A percentile compares a stretch with the other conserved stretches of the same genome.
Conservation (phyloP, 2,888 invertebrate species). For the Rhabditophanes sp. region DNA sequence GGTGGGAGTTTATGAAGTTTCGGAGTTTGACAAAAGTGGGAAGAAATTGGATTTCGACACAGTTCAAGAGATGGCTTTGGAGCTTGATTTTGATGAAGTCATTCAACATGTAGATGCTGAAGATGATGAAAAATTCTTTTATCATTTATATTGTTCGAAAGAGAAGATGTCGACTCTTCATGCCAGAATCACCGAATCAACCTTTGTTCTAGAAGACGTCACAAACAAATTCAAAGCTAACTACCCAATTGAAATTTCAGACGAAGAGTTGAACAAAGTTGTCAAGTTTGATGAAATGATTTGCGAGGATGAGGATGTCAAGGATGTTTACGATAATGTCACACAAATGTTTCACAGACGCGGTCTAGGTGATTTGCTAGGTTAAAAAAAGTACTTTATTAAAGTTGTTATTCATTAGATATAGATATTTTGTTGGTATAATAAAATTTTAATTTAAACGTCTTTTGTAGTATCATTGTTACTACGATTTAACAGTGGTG, state of each 20-base stretch:
- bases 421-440: too few species aligned
- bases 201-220: slow-evolving; percentile 10
- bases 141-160: slow-evolving; percentile 14
- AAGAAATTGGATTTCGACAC: slow-evolving; percentile 9
- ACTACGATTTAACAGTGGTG: too few species aligned
- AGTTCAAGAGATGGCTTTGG: slow-evolving; percentile 30
- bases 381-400: too few species aligned
- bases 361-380: too few species aligned
- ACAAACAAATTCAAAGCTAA: slow-evolving; percentile 9
- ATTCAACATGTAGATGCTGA: slow-evolving; percentile 8
- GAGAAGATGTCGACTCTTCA: too few species aligned
- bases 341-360: slow-evolving; percentile 7
- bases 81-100: slow-evolving; percentile 32
- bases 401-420: too few species aligned
- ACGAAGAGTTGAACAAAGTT: slow-evolving; percentile 7
- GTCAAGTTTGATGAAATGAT: slow-evolving; percentile 15
- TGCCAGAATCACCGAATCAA: slow-evolving; percentile 13
- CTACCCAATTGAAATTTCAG: slow-evolving; percentile 5
- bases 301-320: slow-evolving; percentile 15
- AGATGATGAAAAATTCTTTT: slow-evolving; percentile 17
- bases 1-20: slow-evolving; percentile 15
- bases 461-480: too few species aligned
- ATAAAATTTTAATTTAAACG: too few species aligned
- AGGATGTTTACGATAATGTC: slow-evolving; percentile 17
- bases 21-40: slow-evolving; percentile 2